Conservation (phyloP, 2,888 invertebrate species). For the Caenorhabditis macrosperma region DNA sequence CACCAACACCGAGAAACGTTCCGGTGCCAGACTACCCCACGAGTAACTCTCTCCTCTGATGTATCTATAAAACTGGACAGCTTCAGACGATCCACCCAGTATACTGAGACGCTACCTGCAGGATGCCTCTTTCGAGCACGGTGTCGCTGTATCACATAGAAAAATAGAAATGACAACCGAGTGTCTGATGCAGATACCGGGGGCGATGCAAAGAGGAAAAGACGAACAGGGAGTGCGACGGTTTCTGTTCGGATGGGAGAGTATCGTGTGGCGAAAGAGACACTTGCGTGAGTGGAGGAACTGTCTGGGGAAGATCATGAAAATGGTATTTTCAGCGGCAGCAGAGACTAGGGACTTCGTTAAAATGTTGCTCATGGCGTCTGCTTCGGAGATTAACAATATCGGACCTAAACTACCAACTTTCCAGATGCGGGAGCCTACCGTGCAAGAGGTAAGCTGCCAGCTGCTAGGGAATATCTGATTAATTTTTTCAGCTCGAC, state of each 20-base stretch:
- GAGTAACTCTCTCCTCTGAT: too few species aligned
- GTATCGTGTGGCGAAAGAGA: not conserved
- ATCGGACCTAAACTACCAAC: not conserved
- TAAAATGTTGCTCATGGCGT: not conserved
- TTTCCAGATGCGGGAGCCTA: not conserved
- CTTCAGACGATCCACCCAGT: not conserved
- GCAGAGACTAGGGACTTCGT: not conserved
- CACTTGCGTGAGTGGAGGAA: not conserved
- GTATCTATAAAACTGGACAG: too few species aligned
- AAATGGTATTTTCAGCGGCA: not conserved
- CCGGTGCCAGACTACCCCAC: not conserved
- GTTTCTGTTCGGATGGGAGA: constrained; percentile 12
- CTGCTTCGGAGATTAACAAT: not conserved
- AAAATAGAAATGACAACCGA: not conserved
- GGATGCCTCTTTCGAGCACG: not conserved
- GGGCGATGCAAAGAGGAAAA: not conserved
- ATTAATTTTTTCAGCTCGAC: not conserved
- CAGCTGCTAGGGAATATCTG: not conserved
- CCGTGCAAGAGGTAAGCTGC: not conserved
- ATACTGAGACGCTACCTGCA: not conserved
- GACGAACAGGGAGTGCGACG: not conserved
- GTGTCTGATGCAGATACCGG: not conserved
- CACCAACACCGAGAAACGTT: not conserved
- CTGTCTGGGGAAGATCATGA: not conserved
- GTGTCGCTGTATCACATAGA: not conserved